Conservation (phyloP, 2,888 invertebrate species). For the Gastrophysa polygoni region DNA sequence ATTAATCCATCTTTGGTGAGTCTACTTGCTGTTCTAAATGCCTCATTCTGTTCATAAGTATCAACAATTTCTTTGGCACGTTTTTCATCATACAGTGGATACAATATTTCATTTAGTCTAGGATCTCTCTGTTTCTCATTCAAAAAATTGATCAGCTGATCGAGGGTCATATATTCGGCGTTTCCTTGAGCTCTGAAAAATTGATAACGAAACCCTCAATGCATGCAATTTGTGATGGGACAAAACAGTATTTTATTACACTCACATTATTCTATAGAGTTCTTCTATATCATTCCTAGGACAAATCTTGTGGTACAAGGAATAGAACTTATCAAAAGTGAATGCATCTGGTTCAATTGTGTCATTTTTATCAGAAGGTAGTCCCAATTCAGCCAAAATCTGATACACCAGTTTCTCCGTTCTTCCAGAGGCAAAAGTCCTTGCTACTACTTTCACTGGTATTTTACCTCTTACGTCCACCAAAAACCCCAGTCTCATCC, state of each 20-base stretch:
- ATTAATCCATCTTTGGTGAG: slow-evolving; percentile 95
- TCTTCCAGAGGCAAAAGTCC: slow-evolving; percentile 99
- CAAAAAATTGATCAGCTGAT: slow-evolving; percentile 89
- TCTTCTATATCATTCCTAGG: slow-evolving; percentile 99
- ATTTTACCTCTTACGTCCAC: slow-evolving; percentile 95
- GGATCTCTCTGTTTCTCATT: slow-evolving; percentile 99
- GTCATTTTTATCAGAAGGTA: slow-evolving; percentile 95
- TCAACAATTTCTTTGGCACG: slow-evolving; percentile 91
- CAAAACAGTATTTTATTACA: slow-evolving; percentile 40
- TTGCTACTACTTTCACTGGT: slow-evolving; percentile 93
- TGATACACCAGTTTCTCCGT: slow-evolving; percentile 98
- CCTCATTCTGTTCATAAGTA: slow-evolving; percentile 88
- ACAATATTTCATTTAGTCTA: slow-evolving; percentile 96
- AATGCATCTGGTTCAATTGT: slow-evolving; percentile 93
- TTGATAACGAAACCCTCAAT: too few species aligned
- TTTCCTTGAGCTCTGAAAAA: slow-evolving; percentile 83
- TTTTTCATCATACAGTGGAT: slow-evolving; percentile 95
- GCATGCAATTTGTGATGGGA: background rate
- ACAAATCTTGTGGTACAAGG: slow-evolving; percentile 97
- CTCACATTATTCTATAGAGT: slow-evolving; percentile 94
- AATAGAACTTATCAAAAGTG: slow-evolving; percentile 98
- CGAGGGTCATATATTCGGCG: slow-evolving; percentile 82
- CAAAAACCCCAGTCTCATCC: slow-evolving; percentile 96
- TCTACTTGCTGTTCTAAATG: slow-evolving; percentile 72
- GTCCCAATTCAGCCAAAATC: slow-evolving; percentile 88